phyloP scores from a whole-genome alignment of 2,797 vertebrate genomes.

The Echiichthys vipera region DNA sequence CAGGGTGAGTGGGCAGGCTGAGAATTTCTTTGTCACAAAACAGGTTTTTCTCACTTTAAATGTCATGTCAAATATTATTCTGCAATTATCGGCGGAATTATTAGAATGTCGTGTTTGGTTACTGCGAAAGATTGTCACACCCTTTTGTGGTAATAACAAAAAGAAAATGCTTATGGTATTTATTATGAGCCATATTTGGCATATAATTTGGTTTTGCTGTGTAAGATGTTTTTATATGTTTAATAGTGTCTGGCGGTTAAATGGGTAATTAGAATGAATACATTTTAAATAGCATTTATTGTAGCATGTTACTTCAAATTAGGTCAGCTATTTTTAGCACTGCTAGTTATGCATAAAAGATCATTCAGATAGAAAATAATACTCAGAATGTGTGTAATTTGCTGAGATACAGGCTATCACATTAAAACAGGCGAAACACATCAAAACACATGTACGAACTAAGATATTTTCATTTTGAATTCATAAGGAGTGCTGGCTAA shows the following conservation, averaged over 20 bases:
- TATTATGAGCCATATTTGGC: not conserved
- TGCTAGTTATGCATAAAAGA: slow-evolving; percentile 71
- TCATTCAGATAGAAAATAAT: slow-evolving; percentile 53
- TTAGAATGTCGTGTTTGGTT: not conserved
- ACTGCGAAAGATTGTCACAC: not conserved
- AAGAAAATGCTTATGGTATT: not conserved
- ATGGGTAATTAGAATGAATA: slow-evolving; percentile 57
- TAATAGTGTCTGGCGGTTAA: slow-evolving; percentile 18
- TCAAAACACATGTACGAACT: not conserved
- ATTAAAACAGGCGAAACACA: no score
- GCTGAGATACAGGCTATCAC: no score
- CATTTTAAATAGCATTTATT: slow-evolving; percentile 70
- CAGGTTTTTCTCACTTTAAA: not conserved
- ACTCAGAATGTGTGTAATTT: slow-evolving; percentile 15
- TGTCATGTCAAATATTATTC: not conserved
- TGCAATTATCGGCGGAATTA: not conserved
- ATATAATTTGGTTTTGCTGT: slow-evolving; percentile 16
- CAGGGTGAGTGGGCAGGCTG: not conserved
- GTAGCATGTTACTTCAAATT: slow-evolving; percentile 69
- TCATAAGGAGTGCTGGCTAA: fast-evolving
- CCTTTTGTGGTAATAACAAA: slow-evolving; percentile 15
- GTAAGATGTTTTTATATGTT: slow-evolving; percentile 13
- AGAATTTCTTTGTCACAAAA: not conserved
- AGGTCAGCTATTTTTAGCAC: slow-evolving; percentile 77
- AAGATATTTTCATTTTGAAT: not conserved